Evolutionary conservation across 2,888 invertebrate genomes (phyloP).

Genomic region (Meganola albula): DNA sequence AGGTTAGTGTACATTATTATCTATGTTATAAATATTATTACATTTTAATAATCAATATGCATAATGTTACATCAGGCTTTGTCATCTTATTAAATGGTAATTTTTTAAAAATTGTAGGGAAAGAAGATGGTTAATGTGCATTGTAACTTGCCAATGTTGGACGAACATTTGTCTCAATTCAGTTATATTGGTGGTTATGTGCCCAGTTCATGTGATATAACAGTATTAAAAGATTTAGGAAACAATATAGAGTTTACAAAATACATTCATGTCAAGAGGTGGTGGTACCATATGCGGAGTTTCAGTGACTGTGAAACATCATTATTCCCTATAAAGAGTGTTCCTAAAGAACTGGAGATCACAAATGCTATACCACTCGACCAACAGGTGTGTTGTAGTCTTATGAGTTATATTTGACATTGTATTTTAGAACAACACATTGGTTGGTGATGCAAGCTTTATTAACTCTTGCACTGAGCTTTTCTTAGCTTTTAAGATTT

Average conservation of each 20-base stretch:
- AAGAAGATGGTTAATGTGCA: conserved; percentile 30
- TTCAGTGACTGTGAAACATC: conserved; percentile 71
- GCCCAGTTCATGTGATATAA: conserved; percentile 72
- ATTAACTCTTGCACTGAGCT: no score
- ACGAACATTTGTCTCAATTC: conserved; percentile 66
- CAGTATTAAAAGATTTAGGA: conserved; percentile 49
- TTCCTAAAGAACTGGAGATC: conserved; percentile 36
- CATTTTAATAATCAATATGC: conserved; percentile 14
- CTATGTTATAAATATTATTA: no score
- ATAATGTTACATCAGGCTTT: conserved; percentile 43
- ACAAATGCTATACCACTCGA: conserved; percentile 40
- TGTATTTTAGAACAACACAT: no score
- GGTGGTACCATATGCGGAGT: conserved; percentile 80
- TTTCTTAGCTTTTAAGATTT: no score
- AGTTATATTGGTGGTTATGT: conserved; percentile 78
- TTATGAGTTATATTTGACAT: no score
- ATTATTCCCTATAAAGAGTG: conserved; percentile 49
- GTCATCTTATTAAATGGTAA: conserved; percentile 18
- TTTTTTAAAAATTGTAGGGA: conserved; percentile 49
- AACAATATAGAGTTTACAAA: conserved; percentile 47
- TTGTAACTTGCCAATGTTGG: conserved; percentile 48
- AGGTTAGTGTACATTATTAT: conserved; percentile 69
- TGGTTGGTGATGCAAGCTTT: no score
- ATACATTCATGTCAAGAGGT: conserved; percentile 74
- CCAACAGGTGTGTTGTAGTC: conserved; percentile 47